Evolutionary conservation across 2,888 invertebrate species (phyloP), one percentile per base, ranked within the genome.

Genomic region (Tiliacea aurago): DNA sequence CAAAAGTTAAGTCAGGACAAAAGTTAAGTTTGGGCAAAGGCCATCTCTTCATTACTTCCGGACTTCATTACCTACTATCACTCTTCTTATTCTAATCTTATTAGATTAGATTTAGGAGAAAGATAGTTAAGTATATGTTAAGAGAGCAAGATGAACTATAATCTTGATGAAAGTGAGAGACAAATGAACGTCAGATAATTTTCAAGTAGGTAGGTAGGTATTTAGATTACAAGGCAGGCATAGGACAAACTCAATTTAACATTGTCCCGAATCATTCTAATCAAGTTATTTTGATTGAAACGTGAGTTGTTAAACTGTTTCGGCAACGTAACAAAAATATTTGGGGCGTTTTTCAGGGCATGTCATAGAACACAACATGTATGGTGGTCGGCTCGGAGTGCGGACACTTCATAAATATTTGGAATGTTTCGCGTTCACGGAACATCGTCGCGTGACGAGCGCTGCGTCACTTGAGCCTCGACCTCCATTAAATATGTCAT

Each of bases 361-460:
- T 45, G n/a, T n/a, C 70, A 64, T 43, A 61, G n/a, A 23, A 59
- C 37, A 58, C 11, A 56, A 53, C 43, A 49, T 61, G 63, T 74
- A 53, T 65, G 5, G 33, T 20, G 62, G 15, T 65, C 49, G 53
- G 15, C 47, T 33, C 15, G 63, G 41, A 56, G 23, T 56, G 53
- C 53, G 37, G 51, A 45, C 70, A 65, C 56, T 76, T 70, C 37
- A 67, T 70, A 64, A 72, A 70, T 68, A 68, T 63, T 58, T 23
- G 13, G 28, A 70, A 76, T 76, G 45, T 28, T 76, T 58, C 20
- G 6, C 49, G 15, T 80, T 58, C 70, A 51, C n/a, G 53, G 61
- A 56, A 70, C 58, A 51, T 51, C 23, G 63, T 83, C 59, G 85
- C 83, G 85, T 83, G 85, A 49, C 78, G 53, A 56, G 41, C 51